Percentiles rank a stretch among this genome's conserved stretches.
These are phyloP conservation scores for Lasioglossum baleicum DNA, from an alignment of 1,140 invertebrate species.

Conservation along the genomic window DNA sequence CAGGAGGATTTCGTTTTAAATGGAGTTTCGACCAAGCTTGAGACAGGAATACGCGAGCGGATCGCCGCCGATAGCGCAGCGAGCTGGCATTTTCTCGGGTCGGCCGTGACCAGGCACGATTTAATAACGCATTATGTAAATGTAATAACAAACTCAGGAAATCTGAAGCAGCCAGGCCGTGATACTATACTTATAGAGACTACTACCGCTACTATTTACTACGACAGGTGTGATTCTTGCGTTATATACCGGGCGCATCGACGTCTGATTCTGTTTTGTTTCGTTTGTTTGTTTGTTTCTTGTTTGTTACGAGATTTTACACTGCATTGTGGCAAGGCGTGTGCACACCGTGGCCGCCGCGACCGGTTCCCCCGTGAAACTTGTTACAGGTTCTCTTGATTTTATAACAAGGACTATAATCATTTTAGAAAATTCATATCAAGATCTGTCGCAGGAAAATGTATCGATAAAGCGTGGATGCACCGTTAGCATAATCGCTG, in stretches of 20 bases:
- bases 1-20: background rate
- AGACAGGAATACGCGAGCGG: background rate
- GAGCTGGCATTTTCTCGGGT: constrained; percentile 62
- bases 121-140: constrained; percentile 71
- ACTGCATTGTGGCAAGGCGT: constrained; percentile 54
- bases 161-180: constrained; percentile 80
- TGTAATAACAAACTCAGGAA: constrained; percentile 79
- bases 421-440: too few relatives aligned
- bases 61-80: constrained; percentile 32
- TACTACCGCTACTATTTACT: constrained; percentile 64
- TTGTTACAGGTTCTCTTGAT: background rate
- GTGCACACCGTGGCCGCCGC: constrained; percentile 21
- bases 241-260: constrained; percentile 43
- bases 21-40: background rate
- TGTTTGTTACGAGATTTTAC: constrained; percentile 75
- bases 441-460: too few relatives aligned
- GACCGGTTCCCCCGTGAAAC: background rate
- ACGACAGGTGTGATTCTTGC: constrained; percentile 59
- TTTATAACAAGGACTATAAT: too few relatives aligned
- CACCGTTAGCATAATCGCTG: too few relatives aligned
- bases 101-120: constrained; percentile 61
- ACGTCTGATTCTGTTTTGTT: constrained; percentile 65
- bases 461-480: too few relatives aligned
- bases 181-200: constrained; percentile 77
- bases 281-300: constrained; percentile 75